Evolutionary conservation across 2,888 invertebrate genomes (phyloP), one percentile per base, ranked within the genome.

Genomic region (Dynastes tityus): DNA sequence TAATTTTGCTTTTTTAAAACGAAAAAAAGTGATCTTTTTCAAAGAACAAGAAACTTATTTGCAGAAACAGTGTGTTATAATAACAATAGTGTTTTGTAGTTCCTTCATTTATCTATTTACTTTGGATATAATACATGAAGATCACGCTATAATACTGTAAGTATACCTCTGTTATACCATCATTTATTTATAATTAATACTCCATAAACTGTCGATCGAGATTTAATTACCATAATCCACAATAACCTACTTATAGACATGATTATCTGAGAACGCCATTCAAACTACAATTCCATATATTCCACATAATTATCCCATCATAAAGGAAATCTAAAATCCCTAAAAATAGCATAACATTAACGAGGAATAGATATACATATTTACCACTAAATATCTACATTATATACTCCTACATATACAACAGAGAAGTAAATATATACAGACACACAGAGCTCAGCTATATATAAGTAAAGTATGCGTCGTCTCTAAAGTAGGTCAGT

Each of bases 401-500:
- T 53, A 16, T 53, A 58, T 58, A 58, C 22, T 8, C 27, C 8
- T 22, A 58, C 4, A 58, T 58, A 58, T 63, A 29, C 27, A 32
- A 63, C 13, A 32, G 29, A 63, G 29, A 63, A 11, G 63, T 22
- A 68, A 27, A 45, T 22, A 51, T 29, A 27, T 16, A 68, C 3
- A 49, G 8, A 74, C 61, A 45, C 45, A 74, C 61, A 74, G 37
- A 73, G 51, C 64, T 61, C 61, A 16, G 40, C 53, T 70, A 70
- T 76, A 22, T 22, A 70, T 76, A 70, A 79, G 79, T 79, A 73
- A 77, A 79, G 77, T 79, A 79, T 82, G 85, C 85, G 85, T 85
- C 84, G 85, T 84, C 85, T 83, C 82, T 83, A 85, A 87, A 85
- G 87, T 87, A 82, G 87, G 87, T 87, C 87, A 86, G 84, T 85